Evolutionary conservation across 2,113 vertebrate species (phyloP).

Genomic region (Vireo altiloquus): DNA sequence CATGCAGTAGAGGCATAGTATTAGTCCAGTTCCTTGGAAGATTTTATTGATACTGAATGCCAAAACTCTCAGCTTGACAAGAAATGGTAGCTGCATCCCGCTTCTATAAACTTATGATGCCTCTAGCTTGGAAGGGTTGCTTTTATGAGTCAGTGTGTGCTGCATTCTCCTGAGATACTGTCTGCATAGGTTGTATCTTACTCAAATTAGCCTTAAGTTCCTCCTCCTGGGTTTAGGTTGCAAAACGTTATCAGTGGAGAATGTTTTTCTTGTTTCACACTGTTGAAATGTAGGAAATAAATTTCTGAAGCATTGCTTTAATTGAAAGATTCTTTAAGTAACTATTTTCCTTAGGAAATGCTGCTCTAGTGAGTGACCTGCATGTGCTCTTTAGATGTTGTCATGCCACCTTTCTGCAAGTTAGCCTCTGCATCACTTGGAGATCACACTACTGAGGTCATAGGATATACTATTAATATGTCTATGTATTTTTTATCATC

Average conservation of each 20-base stretch:
- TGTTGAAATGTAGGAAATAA: background rate
- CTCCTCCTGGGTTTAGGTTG: background rate
- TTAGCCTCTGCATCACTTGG: slow-evolving; percentile 75
- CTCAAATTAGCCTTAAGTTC: background rate
- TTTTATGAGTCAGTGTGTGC: background rate
- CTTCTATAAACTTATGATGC: background rate
- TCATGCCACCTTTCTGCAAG: slow-evolving; percentile 71
- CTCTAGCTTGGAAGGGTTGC: background rate
- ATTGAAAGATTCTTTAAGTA: background rate
- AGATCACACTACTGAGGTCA: slow-evolving; percentile 52
- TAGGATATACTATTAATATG: background rate
- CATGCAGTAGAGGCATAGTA: background rate
- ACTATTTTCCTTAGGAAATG: background rate
- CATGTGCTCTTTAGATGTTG: background rate
- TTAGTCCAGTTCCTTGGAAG: background rate
- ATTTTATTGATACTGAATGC: background rate
- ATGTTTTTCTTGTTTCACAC: background rate
- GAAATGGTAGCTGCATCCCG: background rate
- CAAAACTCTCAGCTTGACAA: background rate
- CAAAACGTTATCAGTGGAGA: background rate
- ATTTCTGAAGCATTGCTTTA: background rate
- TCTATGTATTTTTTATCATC: background rate
- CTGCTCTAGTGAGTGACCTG: background rate
- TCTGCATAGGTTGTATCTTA: background rate
- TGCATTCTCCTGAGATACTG: background rate